phyloP scores from a whole-genome alignment of 2,113 vertebrate genomes.

The Nannospalax galili region DNA sequence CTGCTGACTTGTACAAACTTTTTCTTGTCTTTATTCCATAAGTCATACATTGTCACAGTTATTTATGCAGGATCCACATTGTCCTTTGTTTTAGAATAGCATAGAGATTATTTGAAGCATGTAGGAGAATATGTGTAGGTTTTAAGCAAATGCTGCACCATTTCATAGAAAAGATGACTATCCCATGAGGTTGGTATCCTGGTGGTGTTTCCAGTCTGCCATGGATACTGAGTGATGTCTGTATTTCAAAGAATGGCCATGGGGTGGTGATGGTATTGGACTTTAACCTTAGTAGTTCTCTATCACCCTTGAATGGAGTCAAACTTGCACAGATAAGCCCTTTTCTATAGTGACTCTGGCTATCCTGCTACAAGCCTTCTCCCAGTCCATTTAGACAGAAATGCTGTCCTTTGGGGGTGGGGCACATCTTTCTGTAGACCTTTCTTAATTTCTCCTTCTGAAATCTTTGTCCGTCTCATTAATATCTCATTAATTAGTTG shows the following conservation, averaged over 20 bases:
- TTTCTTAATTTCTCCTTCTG: background rate
- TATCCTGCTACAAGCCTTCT: background rate
- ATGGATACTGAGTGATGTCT: background rate
- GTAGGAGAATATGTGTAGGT: background rate
- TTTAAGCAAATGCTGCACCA: background rate
- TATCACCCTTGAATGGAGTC: background rate
- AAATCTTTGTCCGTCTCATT: background rate
- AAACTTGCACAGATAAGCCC: background rate
- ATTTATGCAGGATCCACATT: background rate
- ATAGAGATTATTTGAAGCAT: background rate
- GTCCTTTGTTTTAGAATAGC: background rate
- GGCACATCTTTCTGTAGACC: background rate
- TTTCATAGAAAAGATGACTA: background rate
- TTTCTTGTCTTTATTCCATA: background rate
- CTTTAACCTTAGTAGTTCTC: background rate
- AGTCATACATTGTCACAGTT: background rate
- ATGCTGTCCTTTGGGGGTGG: background rate
- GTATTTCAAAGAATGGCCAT: background rate
- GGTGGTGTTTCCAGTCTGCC: background rate
- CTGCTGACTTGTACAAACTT: background rate
- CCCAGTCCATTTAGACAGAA: background rate
- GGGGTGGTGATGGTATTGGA: background rate
- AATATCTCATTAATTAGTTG: background rate
- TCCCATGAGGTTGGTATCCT: background rate
- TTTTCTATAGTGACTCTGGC: background rate